A percentile compares a stretch with the other conserved stretches of the same genome.
Evolutionary conservation across 1,140 invertebrate genomes (phyloP).

Genomic region (Halesus radiatus): DNA sequence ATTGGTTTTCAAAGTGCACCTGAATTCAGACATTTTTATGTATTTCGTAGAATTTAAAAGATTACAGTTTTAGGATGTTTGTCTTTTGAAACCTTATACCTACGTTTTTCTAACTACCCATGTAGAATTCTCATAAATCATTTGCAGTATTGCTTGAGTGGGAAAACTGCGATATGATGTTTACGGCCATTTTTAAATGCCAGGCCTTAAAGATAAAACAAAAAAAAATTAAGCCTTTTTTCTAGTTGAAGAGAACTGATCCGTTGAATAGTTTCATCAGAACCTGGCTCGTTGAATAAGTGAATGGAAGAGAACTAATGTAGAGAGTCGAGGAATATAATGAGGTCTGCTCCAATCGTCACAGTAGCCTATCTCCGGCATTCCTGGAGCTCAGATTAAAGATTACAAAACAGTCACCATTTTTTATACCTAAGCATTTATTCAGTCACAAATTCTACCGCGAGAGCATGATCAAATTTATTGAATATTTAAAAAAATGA

Average conservation of each 20-base stretch:
- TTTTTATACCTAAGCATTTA: conserved; percentile 36
- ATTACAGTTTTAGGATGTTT: too few relatives aligned
- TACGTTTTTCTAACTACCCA: too few relatives aligned
- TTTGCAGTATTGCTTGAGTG: too few relatives aligned
- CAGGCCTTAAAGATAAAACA: too few relatives aligned
- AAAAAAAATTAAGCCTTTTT: too few relatives aligned
- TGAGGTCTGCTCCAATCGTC: conserved; percentile 38
- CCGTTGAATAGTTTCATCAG: conserved; percentile 11
- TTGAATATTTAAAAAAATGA: conserved; percentile 4
- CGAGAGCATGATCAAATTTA: conserved; percentile 23
- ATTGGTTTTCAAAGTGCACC: too few relatives aligned
- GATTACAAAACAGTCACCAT: conserved; percentile 42
- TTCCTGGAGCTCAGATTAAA: conserved; percentile 42
- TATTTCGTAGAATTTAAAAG: too few relatives aligned
- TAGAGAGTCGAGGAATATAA: conserved; percentile 39
- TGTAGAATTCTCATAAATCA: too few relatives aligned
- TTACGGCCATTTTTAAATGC: too few relatives aligned
- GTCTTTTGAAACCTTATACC: too few relatives aligned
- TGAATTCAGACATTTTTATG: too few relatives aligned
- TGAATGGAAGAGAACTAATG: conserved; percentile 44
- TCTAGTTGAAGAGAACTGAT: not conserved
- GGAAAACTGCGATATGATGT: too few relatives aligned
- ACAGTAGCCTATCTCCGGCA: conserved; percentile 43
- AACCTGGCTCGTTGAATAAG: not conserved
- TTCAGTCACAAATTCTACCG: conserved; percentile 5